Percentiles rank a stretch among this genome's conserved stretches.
Conservation (phyloP, 1,140 invertebrate genomes). For the Drosophila truncata region DNA sequence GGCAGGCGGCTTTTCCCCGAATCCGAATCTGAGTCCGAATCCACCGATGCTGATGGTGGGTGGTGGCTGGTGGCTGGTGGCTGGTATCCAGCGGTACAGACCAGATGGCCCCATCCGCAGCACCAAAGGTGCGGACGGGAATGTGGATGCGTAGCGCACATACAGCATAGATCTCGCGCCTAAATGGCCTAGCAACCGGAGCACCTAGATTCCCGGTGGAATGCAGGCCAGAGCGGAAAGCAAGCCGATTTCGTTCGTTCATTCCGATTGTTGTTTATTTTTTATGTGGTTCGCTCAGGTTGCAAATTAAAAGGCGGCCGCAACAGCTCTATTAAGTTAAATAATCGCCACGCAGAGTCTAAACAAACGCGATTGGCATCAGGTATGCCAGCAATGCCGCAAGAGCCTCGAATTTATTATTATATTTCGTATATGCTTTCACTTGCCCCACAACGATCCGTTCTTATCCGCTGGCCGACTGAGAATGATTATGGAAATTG, state of each 20-base stretch:
- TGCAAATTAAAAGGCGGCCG: constrained; percentile 64
- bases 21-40: constrained; percentile 22
- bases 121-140: constrained; percentile 47
- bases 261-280: constrained; percentile 68
- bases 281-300: constrained; percentile 73
- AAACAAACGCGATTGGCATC: constrained; percentile 60
- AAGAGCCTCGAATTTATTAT: constrained; percentile 5
- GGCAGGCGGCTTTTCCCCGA: constrained; percentile 41
- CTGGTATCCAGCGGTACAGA: constrained; percentile 27
- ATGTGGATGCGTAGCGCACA: constrained; percentile 7
- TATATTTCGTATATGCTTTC: constrained; percentile 16
- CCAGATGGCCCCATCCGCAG: constrained; percentile 60
- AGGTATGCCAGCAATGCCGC: constrained; percentile 51
- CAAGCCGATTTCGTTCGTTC: constrained; percentile 9
- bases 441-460: constrained; percentile 11
- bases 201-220: constrained; percentile 26
- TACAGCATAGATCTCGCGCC: constrained; percentile 21
- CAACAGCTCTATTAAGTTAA: constrained; percentile 60
- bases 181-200: constrained; percentile 45
- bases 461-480: constrained; percentile 10
- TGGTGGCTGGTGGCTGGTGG: background rate
- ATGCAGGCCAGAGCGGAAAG: constrained; percentile 25
- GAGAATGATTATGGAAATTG: constrained; percentile 5
- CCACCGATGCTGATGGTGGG: constrained; percentile 5
- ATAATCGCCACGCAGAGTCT: constrained; percentile 57